These are phyloP conservation scores for Caenorhabditis plicata DNA, from an alignment of 2,888 invertebrate species.

Conservation along the genomic window DNA sequence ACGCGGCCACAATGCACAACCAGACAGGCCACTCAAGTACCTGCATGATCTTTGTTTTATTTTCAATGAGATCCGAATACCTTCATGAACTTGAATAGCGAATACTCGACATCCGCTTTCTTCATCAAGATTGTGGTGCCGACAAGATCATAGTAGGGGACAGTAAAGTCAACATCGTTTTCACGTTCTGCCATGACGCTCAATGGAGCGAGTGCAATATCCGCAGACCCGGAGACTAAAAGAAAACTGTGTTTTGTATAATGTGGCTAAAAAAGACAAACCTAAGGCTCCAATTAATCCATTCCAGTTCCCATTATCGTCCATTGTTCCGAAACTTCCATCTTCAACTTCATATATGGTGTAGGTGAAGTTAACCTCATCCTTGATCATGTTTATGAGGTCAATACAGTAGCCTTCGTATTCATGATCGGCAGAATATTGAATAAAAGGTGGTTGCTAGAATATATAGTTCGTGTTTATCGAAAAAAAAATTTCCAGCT, in stretches of 20 bases:
- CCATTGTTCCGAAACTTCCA: conserved; percentile 84
- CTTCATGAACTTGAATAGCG: conserved; percentile 91
- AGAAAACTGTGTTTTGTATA: not conserved
- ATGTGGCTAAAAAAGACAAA: not conserved
- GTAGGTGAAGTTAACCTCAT: conserved; percentile 84
- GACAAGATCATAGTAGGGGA: conserved; percentile 95
- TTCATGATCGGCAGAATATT: conserved; percentile 38
- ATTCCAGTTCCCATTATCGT: conserved; percentile 82
- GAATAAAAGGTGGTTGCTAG: conserved; percentile 70
- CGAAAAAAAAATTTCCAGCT: not conserved
- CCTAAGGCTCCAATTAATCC: conserved; percentile 73
- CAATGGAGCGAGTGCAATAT: conserved; percentile 88
- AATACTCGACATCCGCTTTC: conserved; percentile 83
- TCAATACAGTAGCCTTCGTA: conserved; percentile 87
- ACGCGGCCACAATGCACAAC: conserved; percentile 91
- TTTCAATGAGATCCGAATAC: too few relatives aligned
- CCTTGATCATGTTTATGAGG: conserved; percentile 81
- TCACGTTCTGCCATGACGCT: conserved; percentile 97
- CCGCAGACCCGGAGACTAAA: conserved; percentile 71
- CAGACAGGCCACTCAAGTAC: conserved; percentile 88
- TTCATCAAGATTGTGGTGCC: conserved; percentile 95
- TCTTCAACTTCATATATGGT: conserved; percentile 79
- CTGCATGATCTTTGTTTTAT: too few relatives aligned
- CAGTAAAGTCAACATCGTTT: conserved; percentile 91
- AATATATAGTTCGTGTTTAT: conserved; percentile 17